Evolutionary conservation across 2,888 invertebrate genomes (phyloP), one percentile per base, ranked within the genome.

Genomic region (Nemotelus nigrinus): DNA sequence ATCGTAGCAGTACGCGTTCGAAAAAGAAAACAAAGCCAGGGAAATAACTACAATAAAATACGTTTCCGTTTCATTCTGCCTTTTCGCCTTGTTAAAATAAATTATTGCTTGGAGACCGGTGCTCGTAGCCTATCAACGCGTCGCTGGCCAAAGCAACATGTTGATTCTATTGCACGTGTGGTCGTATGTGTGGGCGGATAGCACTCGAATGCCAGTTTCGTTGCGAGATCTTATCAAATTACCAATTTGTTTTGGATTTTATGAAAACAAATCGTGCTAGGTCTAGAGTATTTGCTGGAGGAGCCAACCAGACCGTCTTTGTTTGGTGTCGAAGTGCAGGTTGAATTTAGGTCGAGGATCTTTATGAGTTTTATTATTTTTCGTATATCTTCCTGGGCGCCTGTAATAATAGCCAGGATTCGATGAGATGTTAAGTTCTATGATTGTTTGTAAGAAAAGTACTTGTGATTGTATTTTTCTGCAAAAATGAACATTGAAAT

Each of bases 31-130:
- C 60, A n/a, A 41, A n/a, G 43, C 60, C 25, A 60, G 43, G 41
- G 7, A 41, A 25, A 25, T 25, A 1, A 25, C 25, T 25, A 25
- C 25, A 25, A 25, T 25, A 25, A 70, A 70, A 70, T 55, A 70
- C 41, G 60, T 60, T 60, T 10, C 60, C 60, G 47, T 70, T 53
- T 47, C 70, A 10, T 39, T 6, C 8, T 39, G 55, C 70, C 55
- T 55, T 70, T 70, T 55, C 74, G 58, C 74, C 74, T 74, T 74
- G 74, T 74, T 74, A 60, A 74, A 74, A 74, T 60, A 74, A 60
- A 48, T 74, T 74, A 74, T 63, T 44, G 41, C 43, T 47, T 45
- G 10, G n/a, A 70, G 2, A 41, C 70, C 25, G 25, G 25, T 25
- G 25, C 25, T 25, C 25, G 44, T 55, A 2, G 47, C 43, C 8